These are phyloP conservation scores for Ophioderma brevispina DNA, from an alignment of 35 echinoderm and acorn worm species.

Conservation along the genomic window DNA sequence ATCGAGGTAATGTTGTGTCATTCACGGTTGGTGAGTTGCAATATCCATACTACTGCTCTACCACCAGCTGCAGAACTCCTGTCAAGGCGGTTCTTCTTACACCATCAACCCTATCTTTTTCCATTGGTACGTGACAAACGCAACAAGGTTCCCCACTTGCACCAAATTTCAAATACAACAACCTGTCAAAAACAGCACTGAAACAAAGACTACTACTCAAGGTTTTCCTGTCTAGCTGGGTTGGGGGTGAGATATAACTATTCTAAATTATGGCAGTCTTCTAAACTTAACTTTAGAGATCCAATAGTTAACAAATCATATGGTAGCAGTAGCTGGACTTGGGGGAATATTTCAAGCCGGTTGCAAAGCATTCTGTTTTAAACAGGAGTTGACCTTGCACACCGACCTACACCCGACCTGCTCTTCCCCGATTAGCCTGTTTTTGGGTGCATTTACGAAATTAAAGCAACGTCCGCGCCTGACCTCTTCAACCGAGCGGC, in stretches of 20 bases:
- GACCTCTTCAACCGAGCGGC: background rate
- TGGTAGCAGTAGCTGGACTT: background rate
- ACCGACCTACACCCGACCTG: background rate
- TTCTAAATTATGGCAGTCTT: background rate
- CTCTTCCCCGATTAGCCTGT: constrained; percentile 8
- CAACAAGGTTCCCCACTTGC: background rate
- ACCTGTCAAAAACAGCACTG: background rate
- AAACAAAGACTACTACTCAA: background rate
- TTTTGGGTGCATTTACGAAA: constrained; percentile 5
- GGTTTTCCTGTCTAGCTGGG: background rate
- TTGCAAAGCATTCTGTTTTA: no score
- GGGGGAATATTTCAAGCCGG: no score
- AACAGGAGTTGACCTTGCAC: background rate
- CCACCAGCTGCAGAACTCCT: background rate
- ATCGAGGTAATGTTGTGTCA: no score
- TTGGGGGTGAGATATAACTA: background rate
- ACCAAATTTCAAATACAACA: background rate
- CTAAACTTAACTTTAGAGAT: background rate
- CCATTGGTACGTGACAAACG: background rate
- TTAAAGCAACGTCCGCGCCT: background rate
- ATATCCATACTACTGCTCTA: no score
- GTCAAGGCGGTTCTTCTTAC: background rate
- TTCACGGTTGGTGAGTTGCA: no score
- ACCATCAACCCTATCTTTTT: background rate
- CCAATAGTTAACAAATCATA: background rate